A percentile compares a stretch with the other conserved stretches of the same genome.
These are phyloP conservation scores for Pyrocephalus nanus DNA, from an alignment of 2,797 vertebrate species.

Conservation along the genomic window DNA sequence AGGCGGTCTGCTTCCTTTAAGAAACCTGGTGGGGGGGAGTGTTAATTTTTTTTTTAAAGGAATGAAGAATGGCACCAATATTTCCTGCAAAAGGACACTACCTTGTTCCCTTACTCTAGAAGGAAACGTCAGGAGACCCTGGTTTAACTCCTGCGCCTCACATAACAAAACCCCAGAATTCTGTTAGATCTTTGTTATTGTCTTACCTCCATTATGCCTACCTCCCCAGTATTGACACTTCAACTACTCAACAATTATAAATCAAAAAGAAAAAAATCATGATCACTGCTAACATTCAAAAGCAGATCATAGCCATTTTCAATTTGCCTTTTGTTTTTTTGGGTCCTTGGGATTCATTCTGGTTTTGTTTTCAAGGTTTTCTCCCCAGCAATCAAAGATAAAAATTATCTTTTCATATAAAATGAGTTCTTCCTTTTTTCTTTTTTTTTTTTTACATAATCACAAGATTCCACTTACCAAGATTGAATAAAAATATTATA, in stretches of 20 bases:
- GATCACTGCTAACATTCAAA: background rate
- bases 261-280: background rate
- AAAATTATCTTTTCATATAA: background rate
- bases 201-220: background rate
- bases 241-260: background rate
- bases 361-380: constrained; percentile 11
- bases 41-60: background rate
- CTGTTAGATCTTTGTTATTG: background rate
- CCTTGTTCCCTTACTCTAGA: background rate
- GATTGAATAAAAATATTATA: background rate
- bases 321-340: background rate
- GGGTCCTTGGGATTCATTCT: background rate
- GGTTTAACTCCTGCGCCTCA: background rate
- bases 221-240: background rate
- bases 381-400: background rate
- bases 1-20: background rate
- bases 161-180: background rate
- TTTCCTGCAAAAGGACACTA: background rate
- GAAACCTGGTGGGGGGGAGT: background rate
- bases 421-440: background rate
- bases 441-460: background rate
- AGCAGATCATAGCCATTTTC: background rate
- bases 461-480: background rate
- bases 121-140: background rate
- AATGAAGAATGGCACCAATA: background rate